Conservation (phyloP, 2,797 vertebrate genomes). For the Lophotriccus pileatus region DNA sequence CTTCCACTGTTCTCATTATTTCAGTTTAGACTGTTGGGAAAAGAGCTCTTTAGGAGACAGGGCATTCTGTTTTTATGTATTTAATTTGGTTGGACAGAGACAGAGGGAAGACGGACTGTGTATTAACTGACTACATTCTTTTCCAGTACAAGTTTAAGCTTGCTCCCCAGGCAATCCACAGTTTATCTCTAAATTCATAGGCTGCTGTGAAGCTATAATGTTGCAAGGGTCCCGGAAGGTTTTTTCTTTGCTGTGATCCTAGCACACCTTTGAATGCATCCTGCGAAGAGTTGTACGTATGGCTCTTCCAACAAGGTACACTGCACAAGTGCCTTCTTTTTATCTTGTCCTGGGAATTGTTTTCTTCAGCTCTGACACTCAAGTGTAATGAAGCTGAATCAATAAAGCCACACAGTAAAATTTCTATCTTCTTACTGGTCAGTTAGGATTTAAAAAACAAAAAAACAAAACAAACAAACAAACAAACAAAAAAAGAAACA, state of each 20-base stretch:
- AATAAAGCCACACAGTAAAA: neutral
- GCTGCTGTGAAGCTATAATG: neutral
- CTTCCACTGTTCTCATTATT: slow-evolving; percentile 54
- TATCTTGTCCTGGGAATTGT: neutral
- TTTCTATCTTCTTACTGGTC: neutral
- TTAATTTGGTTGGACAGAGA: slow-evolving; percentile 2
- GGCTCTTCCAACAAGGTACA: neutral
- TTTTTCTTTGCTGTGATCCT: neutral
- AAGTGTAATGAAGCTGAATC: neutral
- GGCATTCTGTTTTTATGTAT: neutral
- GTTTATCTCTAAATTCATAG: neutral
- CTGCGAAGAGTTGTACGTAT: neutral
- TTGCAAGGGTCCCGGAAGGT: neutral
- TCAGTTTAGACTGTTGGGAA: neutral
- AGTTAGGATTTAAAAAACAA: no score
- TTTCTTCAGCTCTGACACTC: neutral
- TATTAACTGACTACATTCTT: neutral
- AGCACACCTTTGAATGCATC: neutral
- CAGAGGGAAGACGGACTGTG: neutral
- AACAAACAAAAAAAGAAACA: neutral
- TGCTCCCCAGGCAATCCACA: neutral
- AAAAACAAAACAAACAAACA: neutral
- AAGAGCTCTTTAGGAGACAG: neutral
- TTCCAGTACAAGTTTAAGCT: neutral
- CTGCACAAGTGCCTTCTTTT: neutral